A percentile compares a stretch with the other conserved stretches of the same genome.
These are phyloP conservation scores for Acyrthosiphon pisum DNA, from an alignment of 1,140 invertebrate species.

Conservation along the genomic window DNA sequence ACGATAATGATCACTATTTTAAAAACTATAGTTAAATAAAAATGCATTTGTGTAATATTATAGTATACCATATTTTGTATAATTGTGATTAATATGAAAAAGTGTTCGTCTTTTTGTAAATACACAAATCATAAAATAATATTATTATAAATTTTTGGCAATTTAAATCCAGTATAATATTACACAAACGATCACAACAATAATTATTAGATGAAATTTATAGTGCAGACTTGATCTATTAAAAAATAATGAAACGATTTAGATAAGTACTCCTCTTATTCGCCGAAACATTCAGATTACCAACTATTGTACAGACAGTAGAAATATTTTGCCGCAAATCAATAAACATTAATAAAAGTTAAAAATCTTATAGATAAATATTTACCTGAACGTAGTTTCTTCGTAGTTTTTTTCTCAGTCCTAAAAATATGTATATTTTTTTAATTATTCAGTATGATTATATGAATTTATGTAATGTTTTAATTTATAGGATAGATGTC, in stretches of 20 bases:
- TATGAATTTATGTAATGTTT: not conserved
- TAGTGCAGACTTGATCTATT: not conserved
- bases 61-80: too few relatives aligned
- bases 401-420: not conserved
- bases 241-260: not conserved
- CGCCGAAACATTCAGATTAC: too few relatives aligned
- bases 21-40: not conserved
- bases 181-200: not conserved
- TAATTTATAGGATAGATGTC: not conserved
- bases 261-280: too few relatives aligned
- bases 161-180: not conserved
- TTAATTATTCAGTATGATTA: too few relatives aligned
- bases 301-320: not conserved
- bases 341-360: not conserved
- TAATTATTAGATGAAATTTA: not conserved
- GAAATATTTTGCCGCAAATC: not conserved
- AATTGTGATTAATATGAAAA: too few relatives aligned
- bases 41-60: not conserved
- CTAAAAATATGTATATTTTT: not conserved
- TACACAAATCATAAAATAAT: not conserved
- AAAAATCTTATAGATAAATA: not conserved
- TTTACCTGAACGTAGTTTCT: not conserved
- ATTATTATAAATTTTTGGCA: not conserved
- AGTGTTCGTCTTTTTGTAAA: too few relatives aligned
- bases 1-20: too few relatives aligned